Evolutionary conservation across 2,797 vertebrate genomes (phyloP).

Genomic region (Myotis findleyi): DNA sequence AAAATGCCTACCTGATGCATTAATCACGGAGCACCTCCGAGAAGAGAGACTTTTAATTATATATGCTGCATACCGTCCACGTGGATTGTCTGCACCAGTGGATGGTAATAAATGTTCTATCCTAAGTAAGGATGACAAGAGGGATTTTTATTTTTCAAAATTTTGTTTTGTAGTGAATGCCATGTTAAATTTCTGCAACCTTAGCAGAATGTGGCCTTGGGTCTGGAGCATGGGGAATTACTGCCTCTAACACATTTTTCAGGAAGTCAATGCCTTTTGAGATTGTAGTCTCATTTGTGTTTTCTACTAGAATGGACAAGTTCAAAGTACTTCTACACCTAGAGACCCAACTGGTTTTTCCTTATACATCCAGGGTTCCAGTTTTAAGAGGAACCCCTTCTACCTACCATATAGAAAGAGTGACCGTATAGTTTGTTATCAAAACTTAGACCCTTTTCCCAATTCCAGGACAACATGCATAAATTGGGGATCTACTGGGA

Average conservation of each 20-base stretch:
- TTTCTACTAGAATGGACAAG: constrained; percentile 4
- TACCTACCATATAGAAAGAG: neutral
- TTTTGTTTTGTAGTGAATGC: neutral
- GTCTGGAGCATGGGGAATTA: neutral
- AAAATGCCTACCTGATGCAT: constrained; percentile 82
- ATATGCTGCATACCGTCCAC: neutral
- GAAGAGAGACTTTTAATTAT: constrained; percentile 85
- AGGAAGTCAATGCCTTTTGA: neutral
- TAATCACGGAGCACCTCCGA: constrained; percentile 80
- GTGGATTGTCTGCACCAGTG: neutral
- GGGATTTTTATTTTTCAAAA: neutral
- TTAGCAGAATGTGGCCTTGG: neutral
- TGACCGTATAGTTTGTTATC: neutral
- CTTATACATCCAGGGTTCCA: neutral
- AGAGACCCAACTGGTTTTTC: neutral
- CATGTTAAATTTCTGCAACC: constrained; percentile 9
- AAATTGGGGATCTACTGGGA: neutral
- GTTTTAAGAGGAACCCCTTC: neutral
- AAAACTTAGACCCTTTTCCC: neutral
- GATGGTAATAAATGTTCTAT: constrained; percentile 72
- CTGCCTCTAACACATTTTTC: neutral
- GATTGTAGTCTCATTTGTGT: neutral
- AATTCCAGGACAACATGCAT: neutral
- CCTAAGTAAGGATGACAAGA: constrained; percentile 55
- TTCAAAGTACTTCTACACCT: neutral